phyloP scores from a whole-genome alignment of 23 tunicate species.

The Ciona savignyi region DNA sequence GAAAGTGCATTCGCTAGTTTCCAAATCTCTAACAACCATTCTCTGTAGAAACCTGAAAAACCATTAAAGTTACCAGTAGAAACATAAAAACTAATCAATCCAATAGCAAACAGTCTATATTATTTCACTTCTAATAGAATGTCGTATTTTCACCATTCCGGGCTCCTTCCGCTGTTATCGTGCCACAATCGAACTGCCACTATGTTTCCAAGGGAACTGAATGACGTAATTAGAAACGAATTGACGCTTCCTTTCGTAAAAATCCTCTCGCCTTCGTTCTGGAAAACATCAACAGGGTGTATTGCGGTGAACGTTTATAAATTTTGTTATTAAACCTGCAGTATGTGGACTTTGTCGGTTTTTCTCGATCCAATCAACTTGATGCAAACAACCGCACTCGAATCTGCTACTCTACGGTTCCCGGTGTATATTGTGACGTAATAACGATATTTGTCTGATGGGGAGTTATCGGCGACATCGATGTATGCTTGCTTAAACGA shows the following conservation, averaged over 20 bases:
- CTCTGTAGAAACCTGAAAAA: background rate
- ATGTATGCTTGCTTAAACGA: constrained; percentile 2
- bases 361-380: constrained; percentile 23
- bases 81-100: too few species aligned
- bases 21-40: background rate
- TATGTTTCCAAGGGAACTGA: constrained; percentile 25
- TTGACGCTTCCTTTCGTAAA: constrained; percentile 14
- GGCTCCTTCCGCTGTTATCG: constrained; percentile 48
- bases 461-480: constrained; percentile 26
- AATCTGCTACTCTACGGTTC: constrained; percentile 26
- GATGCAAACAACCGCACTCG: constrained; percentile 48
- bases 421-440: constrained; percentile 63
- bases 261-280: background rate
- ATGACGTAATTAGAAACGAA: constrained; percentile 23
- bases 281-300: background rate
- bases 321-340: constrained; percentile 29
- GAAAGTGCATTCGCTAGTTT: background rate
- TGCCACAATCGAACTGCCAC: constrained; percentile 58
- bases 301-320: background rate
- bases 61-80: too few species aligned
- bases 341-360: constrained; percentile 37
- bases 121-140: too few species aligned
- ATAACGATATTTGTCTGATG: constrained; percentile 32
- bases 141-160: constrained; percentile 39
- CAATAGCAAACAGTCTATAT: too few species aligned